phyloP scores from a whole-genome alignment of 2,113 vertebrate species.

The Leptocoma aspasia region DNA sequence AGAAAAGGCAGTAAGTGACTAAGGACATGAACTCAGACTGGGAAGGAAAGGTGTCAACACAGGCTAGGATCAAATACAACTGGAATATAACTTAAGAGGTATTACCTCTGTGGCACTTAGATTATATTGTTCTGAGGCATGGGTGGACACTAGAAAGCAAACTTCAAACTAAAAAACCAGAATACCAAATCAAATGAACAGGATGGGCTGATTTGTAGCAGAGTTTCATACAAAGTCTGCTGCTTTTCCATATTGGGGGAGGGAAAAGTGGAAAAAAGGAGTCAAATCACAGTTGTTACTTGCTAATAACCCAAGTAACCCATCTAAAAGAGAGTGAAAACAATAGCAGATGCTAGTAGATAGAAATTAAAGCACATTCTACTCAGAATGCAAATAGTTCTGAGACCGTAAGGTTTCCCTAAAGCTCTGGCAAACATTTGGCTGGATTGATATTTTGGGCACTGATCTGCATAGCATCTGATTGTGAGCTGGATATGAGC shows the following conservation, averaged over 20 bases:
- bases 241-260: neutral
- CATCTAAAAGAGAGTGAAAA: constrained; percentile 24
- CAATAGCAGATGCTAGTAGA: constrained; percentile 31
- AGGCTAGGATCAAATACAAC: neutral
- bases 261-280: neutral
- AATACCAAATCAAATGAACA: neutral
- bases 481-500: constrained; percentile 51
- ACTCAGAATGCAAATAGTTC: constrained; percentile 48
- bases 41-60: neutral
- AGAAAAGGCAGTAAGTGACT: neutral
- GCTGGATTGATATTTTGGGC: constrained; percentile 50
- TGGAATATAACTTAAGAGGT: neutral
- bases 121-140: neutral
- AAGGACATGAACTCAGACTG: neutral
- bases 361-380: constrained; percentile 40
- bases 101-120: neutral
- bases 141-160: neutral
- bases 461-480: constrained; percentile 50
- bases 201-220: neutral
- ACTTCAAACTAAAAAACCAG: neutral
- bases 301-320: constrained; percentile 31
- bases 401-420: constrained; percentile 42
- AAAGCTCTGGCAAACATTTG: constrained; percentile 57
- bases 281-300: neutral
- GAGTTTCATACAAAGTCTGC: neutral